Evolutionary conservation across 2,797 vertebrate species (phyloP), one percentile per base, ranked within the genome.

Genomic region (Discoglossus pictus): DNA sequence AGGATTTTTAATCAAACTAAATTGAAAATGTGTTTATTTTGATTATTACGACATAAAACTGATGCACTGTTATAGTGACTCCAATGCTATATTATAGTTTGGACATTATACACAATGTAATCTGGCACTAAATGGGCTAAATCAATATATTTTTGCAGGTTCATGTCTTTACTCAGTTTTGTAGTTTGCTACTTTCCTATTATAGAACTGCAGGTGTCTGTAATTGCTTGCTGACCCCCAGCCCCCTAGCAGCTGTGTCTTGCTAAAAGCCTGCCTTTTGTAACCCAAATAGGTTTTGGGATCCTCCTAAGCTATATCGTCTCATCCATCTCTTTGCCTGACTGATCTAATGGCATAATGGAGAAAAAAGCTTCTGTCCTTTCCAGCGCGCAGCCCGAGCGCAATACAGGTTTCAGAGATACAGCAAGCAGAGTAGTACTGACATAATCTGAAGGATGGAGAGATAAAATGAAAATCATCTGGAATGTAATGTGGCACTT

Each of bases 341-440:
- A 74, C 61, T 61, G 55, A 61, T 65, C 60, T 53, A 69, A 61
- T 54, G 52, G 35, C 42, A 65, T 55, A 48, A 61, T 65, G 61
- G 66, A 54, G 39, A 40, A 69, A 65, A 65, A 61, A 71, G 68
- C 68, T 71, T 16, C 52, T 64, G 53, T 60, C 60, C 47, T 16
- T 16, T n/a, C 31, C 35, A 31, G 50, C 31, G 6, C 27, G 35
- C 7, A 20, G 18, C 43, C 15, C 34, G 25, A 51, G 44, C 59
- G 34, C 58, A 42, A 9, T 6, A 40, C 50, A 16, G 35, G 13
- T 25, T 68, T 39, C 10, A 13, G n/a, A 43, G 50, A 21, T 61
- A 39, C 21, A 47, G 36, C 12, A 7, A 23, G 12, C n/a, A 42
- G 25, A 58, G 21, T 27, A 43, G 34, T 42, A 31, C 52, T 40